phyloP scores from a whole-genome alignment of 2,888 invertebrate genomes.

The Ephialtes manifestator region DNA sequence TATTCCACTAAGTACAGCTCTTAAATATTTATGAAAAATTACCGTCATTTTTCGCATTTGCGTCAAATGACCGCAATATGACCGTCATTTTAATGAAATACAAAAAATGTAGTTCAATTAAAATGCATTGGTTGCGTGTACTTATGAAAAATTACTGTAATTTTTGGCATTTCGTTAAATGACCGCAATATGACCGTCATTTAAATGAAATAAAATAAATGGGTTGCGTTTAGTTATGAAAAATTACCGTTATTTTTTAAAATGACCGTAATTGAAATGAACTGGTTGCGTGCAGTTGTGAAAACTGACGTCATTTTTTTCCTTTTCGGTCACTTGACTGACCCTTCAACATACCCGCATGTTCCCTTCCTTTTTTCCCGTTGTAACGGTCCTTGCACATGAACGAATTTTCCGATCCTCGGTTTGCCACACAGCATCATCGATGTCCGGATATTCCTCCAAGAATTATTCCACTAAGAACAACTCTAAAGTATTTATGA shows the following conservation, averaged over 20 bases:
- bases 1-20: no score
- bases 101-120: no score
- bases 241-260: not conserved
- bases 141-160: not conserved
- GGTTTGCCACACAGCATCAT: constrained; percentile 4
- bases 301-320: no score
- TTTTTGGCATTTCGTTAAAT: not conserved
- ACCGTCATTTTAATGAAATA: no score
- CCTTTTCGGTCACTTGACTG: not conserved
- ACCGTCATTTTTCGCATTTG: not conserved
- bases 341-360: no score
- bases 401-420: not conserved
- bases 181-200: not conserved
- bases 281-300: no score
- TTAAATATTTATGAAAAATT: not conserved
- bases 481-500: not conserved
- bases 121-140: no score
- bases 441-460: constrained; percentile 15
- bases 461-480: not conserved
- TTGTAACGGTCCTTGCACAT: not conserved
- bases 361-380: no score
- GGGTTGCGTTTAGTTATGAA: not conserved
- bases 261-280: no score
- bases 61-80: not conserved
- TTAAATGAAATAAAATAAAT: no score